Evolutionary conservation across 2,797 vertebrate genomes (phyloP).

Genomic region (Catostomus latipinnis): DNA sequence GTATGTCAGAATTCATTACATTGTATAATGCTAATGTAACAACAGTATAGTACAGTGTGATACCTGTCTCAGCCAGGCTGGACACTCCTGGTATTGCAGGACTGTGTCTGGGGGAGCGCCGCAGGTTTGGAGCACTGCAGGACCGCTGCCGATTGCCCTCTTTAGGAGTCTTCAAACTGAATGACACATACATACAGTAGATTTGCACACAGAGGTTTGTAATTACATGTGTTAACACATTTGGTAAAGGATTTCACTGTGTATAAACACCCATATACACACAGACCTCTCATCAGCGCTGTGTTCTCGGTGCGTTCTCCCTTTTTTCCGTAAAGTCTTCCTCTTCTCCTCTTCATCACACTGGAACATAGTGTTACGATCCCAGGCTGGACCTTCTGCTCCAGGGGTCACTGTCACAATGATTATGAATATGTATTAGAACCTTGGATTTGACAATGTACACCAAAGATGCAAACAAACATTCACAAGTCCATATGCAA

Average conservation of each 20-base stretch:
- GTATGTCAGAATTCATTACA: background rate
- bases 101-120: constrained; percentile 87
- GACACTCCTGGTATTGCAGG: constrained; percentile 90
- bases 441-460: background rate
- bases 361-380: constrained; percentile 78
- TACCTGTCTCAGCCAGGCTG: constrained; percentile 93
- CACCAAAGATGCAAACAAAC: background rate
- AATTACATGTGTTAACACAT: background rate
- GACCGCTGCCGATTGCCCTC: constrained; percentile 92
- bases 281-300: constrained; percentile 89
- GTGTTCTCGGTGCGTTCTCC: constrained; percentile 85
- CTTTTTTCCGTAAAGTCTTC: constrained; percentile 90
- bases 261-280: constrained; percentile 14
- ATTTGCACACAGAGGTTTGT: background rate
- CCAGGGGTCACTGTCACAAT: constrained; percentile 86
- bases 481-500: constrained; percentile 1
- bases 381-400: constrained; percentile 85
- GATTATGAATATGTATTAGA: background rate
- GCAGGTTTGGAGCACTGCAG: constrained; percentile 93
- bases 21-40: background rate
- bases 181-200: background rate
- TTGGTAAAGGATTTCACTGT: background rate
- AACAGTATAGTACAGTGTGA: constrained; percentile 51
- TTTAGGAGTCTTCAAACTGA: constrained; percentile 85
- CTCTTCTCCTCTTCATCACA: constrained; percentile 88